Evolutionary conservation across 2,797 vertebrate genomes (phyloP), one percentile per base, ranked within the genome.

Genomic region (Phoxinus dragarum): DNA sequence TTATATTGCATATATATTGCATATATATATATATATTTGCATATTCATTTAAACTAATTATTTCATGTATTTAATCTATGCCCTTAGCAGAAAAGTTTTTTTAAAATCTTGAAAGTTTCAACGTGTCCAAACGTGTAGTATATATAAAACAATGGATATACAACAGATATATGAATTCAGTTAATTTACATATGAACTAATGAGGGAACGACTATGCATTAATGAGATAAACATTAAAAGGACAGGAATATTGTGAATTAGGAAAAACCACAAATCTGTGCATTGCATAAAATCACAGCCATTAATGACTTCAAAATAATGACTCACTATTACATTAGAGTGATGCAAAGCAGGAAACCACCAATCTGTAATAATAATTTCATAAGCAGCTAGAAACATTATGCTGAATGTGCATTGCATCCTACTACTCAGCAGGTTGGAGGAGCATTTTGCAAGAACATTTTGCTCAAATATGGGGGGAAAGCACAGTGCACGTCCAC

Each of bases 131-230:
- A 66, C 64, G 7, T 56, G 19, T 54, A 36, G 10, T 23, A 36
- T 54, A 38, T 56, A 38, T 72, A 12, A 84, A 66, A 34, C 14
- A 66, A 59, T 11, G 12, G 56, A 61, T 27, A 61, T 12, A 61
- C 0, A 27, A 66, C 64, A 66, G 82, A 86, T 80, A 80, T 68
- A 73, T 54, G 59, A 49, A 84, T 82, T 84, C 40, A 68, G 72
- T 86, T 86, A 38, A 84, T 86, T 69, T 83, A 64, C 84, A 86
- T 64, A 36, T 54, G 56, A 85, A 61, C 36, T 66, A n/a, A 82
- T 68, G 47, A 88, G 52, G 77, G 23, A 67, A 86, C 9, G n/a
- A 34, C 66, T 47, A 31, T 52, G 19, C 64, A 86, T 86, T 68
- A 86, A 86, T 82, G 36, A 82, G n/a, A 31, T 38, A 56, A 42